Base-by-base conservation (phyloP, 2,888 invertebrate species). In the Cyclophora albipunctata region DNA sequence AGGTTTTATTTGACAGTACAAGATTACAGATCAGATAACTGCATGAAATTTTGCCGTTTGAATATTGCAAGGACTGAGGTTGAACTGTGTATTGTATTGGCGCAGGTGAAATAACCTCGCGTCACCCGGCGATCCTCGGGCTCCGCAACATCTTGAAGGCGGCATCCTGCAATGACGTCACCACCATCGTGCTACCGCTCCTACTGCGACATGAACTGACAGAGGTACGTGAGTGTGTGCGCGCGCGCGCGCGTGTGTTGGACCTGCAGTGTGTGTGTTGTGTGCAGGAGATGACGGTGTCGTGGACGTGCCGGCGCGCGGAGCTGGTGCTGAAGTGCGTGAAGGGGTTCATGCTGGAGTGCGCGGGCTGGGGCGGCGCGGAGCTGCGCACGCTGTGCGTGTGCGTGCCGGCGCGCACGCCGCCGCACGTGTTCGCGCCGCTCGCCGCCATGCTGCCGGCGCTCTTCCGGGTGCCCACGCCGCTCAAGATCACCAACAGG, bases 281-380 rank as follows among this genome's bases (percentile, higher is more conserved):
- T 3, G 34, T 3, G 47, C 67, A 94, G 93, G 96, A 96, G 74
- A 96, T 98, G 96, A 98, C 98, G 0, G 94, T 97, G 48, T 93
- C 94, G 40, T 99, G 99, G 99, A 99, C 98, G 82, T 91, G 95
- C 72, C 95, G 97, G 68, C 90, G 99, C 67, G 98, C 99, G 1
- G 99, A 99, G 86, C 90, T 99, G 58, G 95, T 99, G 53, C 97
- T 98, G 73, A 99, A 99, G 86, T 99, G 99, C 85, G 96, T 98
- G 48, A 99, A 99, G 89, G 99, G 99, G 3, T 99, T 99, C 84
- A 96, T 99, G 96, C 97, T 99, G 81, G 99, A 99, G 90, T 96
- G 97, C 91, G 95, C 96, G 5, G 95, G 97, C 0, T 95, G 97
- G 93, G 96, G 96, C 55, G 96, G 96, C 40, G 94, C 95, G 0